Percentiles rank a stretch among this genome's conserved stretches.
These are phyloP conservation scores for Apaloderma vittatum DNA, from an alignment of 2,113 vertebrate species.

Conservation along the genomic window DNA sequence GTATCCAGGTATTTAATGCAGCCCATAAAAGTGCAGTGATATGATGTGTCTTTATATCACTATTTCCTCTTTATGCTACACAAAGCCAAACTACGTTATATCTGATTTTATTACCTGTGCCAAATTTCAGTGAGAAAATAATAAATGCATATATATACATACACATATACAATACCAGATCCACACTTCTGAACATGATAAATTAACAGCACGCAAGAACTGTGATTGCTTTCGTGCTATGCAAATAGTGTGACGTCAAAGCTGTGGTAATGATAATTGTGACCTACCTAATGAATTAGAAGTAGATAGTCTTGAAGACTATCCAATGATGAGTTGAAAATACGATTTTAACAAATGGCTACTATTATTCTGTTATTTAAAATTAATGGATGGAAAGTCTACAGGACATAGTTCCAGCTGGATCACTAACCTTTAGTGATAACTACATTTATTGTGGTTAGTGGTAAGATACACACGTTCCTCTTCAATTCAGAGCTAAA, in stretches of 20 bases:
- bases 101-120: not conserved
- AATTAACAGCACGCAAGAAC: not conserved
- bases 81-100: not conserved
- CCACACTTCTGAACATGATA: not conserved
- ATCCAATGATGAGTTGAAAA: not conserved
- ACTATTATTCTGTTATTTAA: not conserved
- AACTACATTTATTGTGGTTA: not conserved
- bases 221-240: not conserved
- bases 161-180: not conserved
- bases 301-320: not conserved
- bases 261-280: not conserved
- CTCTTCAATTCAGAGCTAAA: not conserved
- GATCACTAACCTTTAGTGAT: not conserved
- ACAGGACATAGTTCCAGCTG: not conserved
- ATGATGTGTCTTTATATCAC: not conserved
- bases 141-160: not conserved
- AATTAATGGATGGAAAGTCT: not conserved
- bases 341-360: not conserved
- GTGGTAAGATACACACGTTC: not conserved
- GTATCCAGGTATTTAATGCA: not conserved
- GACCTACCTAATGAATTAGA: not conserved
- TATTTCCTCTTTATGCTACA: not conserved
- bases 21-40: fast-evolving
- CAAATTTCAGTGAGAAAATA: not conserved
- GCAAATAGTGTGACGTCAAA: not conserved